Evolutionary conservation across 2,113 vertebrate species (phyloP).

Genomic region (Stigmatopora argus): DNA sequence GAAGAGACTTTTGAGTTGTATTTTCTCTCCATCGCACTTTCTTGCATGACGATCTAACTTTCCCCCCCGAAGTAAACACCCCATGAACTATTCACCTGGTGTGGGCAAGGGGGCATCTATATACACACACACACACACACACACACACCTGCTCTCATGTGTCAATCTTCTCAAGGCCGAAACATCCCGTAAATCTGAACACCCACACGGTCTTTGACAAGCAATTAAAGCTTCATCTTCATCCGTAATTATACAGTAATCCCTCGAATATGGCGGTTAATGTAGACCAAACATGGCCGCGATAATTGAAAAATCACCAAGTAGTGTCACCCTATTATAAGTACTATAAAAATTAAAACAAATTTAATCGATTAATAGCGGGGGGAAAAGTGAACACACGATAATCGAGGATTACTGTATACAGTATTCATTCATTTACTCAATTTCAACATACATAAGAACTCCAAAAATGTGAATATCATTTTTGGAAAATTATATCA

Average conservation of each 20-base stretch:
- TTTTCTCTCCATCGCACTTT: conserved; percentile 7
- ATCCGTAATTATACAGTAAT: neutral
- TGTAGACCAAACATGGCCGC: neutral
- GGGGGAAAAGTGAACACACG: too few species aligned
- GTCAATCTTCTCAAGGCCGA: conserved; percentile 50
- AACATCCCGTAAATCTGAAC: conserved; percentile 51
- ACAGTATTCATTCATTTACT: too few species aligned
- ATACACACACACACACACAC: conserved; percentile 12
- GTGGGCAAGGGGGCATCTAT: conserved; percentile 12
- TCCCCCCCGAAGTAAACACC: conserved; percentile 40
- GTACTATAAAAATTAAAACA: too few species aligned
- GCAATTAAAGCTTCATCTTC: conserved; percentile 12
- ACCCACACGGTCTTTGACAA: conserved; percentile 26
- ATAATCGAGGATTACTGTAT: too few species aligned
- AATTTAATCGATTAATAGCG: too few species aligned
- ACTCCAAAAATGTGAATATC: too few species aligned
- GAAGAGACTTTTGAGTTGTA: too few species aligned
- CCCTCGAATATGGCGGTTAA: neutral
- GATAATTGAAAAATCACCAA: neutral
- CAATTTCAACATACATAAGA: too few species aligned
- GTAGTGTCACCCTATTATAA: too few species aligned
- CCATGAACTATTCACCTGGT: conserved; percentile 61
- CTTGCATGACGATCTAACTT: conserved; percentile 47
- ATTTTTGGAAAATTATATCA: too few species aligned
- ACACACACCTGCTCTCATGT: conserved; percentile 35